Base-by-base conservation (phyloP, 2,113 vertebrate species). In the Periophthalmodon schlosseri region DNA sequence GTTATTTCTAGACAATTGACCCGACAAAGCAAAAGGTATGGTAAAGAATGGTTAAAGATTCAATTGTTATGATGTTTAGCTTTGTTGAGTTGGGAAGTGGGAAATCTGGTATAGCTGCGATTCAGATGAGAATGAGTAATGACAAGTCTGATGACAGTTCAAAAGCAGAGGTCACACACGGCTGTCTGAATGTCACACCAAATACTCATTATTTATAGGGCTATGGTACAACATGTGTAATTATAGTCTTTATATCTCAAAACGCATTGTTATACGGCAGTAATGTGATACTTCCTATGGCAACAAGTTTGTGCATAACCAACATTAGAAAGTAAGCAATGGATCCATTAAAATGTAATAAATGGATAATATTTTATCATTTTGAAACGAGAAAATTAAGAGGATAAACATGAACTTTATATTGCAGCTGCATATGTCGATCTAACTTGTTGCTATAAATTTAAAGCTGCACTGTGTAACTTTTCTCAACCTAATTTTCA, bases 111-210 rank as follows among this genome's bases (percentile, higher is more conserved):
- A 85, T 74, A 85, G 60, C 80, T 75, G 80, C 20, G 70, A 77
- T 73, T 78, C 83, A 76, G 68, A 88, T 73, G 83, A 74, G 86
- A 86, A 91, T 85, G 49, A 73, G n/a, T 50, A 72, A 80, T 83
- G 84, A 88, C 85, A 85, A 71, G 76, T 66, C 81, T 82, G 82
- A 86, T 79, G 78, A 78, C 77, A 87, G 84, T 75, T 88, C 68
- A 86, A n/a, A 88, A 82, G 39, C 36, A 86, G 88, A 87, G 88
- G 88, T 91, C 87, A 86, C 74, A 80, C 83, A 73, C 76, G 67
- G 68, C 79, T 66, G 57, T 84, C 80, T 84, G 70, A 84, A 76
- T 81, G 82, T 83, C 87, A 75, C 71, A 67, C 77, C 63, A 70
- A 69, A 76, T 68, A 46, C 77, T 86, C 57, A 21, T 86, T 84